phyloP scores from a whole-genome alignment of 2,113 vertebrate genomes.

The Sprattus sprattus region DNA sequence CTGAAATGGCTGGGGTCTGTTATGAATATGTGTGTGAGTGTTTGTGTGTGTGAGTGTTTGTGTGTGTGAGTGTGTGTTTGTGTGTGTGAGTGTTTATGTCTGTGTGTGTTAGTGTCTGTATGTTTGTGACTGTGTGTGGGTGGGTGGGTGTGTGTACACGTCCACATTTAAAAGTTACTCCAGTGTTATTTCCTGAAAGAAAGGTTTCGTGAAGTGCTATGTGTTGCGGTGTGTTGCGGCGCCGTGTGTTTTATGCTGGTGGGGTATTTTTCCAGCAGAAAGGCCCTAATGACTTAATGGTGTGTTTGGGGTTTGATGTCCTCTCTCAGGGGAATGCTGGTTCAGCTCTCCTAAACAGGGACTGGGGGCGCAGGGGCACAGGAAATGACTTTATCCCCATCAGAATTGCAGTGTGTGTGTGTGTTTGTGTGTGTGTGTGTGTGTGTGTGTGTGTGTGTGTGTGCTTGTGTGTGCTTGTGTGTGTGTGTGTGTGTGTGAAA shows the following conservation, averaged over 20 bases:
- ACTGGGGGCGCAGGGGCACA: constrained; percentile 47
- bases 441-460: constrained; percentile 32
- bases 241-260: background rate
- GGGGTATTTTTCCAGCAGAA: constrained; percentile 41
- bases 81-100: too few species aligned
- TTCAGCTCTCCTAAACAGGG: constrained; percentile 56
- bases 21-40: background rate
- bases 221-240: background rate
- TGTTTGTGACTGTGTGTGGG: background rate
- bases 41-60: background rate
- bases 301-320: constrained; percentile 70
- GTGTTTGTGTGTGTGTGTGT: constrained; percentile 40
- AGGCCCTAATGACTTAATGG: constrained; percentile 40
- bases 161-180: too few species aligned
- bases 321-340: constrained; percentile 50
- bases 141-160: background rate
- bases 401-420: constrained; percentile 57
- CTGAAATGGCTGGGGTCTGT: background rate
- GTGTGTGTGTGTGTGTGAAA: constrained; percentile 33
- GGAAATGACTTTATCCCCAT: constrained; percentile 73
- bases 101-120: too few species aligned
- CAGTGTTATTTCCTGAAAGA: too few species aligned
- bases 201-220: background rate
- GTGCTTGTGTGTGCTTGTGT: constrained; percentile 40
- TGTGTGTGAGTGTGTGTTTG: too few species aligned